These are phyloP conservation scores for Mimumesa dahlbomi DNA, from an alignment of 2,888 invertebrate species.

Conservation along the genomic window DNA sequence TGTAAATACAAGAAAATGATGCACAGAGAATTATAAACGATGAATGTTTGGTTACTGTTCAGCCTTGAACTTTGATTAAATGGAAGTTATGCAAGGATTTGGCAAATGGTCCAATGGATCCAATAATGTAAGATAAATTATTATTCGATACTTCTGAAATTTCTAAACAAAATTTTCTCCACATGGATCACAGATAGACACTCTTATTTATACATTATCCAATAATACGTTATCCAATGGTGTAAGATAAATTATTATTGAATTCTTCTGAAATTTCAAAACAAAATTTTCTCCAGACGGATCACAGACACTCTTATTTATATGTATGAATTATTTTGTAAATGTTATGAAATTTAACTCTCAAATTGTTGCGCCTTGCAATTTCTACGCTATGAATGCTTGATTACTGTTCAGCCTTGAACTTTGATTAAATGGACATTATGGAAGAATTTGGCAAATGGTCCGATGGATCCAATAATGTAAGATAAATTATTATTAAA, in stretches of 20 bases:
- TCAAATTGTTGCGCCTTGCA: neutral
- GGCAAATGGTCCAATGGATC: slow-evolving; percentile 97
- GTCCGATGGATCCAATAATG: slow-evolving; percentile 94
- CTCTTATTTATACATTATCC: too few relatives aligned
- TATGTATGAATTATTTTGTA: too few relatives aligned
- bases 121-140: slow-evolving; percentile 85
- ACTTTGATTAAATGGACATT: slow-evolving; percentile 93
- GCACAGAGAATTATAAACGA: too few relatives aligned
- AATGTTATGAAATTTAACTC: too few relatives aligned
- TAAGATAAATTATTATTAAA: slow-evolving; percentile 79
- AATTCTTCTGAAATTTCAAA: neutral
- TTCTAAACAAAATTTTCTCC: neutral
- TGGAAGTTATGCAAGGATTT: slow-evolving; percentile 93
- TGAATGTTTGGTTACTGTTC: too few relatives aligned
- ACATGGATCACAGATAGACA: too few relatives aligned
- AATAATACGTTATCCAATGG: too few relatives aligned
- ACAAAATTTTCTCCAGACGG: too few relatives aligned
- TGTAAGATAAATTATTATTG: slow-evolving; percentile 82
- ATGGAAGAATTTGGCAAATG: slow-evolving; percentile 95
- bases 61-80: too few relatives aligned
- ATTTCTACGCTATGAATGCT: too few relatives aligned
- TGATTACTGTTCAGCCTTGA: too few relatives aligned
- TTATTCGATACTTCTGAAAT: slow-evolving; percentile 2
- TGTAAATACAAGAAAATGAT: neutral
- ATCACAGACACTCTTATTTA: too few relatives aligned